Evolutionary conservation across 2,888 invertebrate genomes (phyloP).

Genomic region (Tachina fera): DNA sequence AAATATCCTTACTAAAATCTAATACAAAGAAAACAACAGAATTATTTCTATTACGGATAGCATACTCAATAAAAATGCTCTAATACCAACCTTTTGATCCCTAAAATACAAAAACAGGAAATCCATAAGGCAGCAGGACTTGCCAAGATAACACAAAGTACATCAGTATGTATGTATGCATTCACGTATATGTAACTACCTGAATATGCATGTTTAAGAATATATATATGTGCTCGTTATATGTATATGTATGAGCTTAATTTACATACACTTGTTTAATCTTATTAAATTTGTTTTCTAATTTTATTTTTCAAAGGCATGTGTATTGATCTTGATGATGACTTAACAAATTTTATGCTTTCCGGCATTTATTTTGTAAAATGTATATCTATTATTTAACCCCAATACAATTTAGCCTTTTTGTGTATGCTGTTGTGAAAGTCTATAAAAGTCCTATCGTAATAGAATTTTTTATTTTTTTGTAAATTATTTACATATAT

Average conservation of each 20-base stretch:
- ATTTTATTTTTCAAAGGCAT: neutral
- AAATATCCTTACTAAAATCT: neutral
- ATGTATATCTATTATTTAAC: slow-evolving; percentile 10
- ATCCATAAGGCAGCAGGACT: neutral
- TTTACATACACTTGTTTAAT: slow-evolving; percentile 29
- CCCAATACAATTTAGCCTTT: slow-evolving; percentile 5
- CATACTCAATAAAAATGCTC: neutral
- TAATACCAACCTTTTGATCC: neutral
- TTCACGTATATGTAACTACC: neutral
- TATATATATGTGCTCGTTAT: neutral
- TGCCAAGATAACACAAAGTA: neutral
- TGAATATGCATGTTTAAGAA: neutral
- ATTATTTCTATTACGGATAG: neutral
- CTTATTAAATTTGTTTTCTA: slow-evolving; percentile 31
- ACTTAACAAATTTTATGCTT: slow-evolving; percentile 38
- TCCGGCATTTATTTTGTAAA: slow-evolving; percentile 4
- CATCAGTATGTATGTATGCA: neutral
- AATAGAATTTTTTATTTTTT: neutral
- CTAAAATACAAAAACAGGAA: neutral
- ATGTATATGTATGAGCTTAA: slow-evolving; percentile 1
- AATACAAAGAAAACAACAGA: neutral
- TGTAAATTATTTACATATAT: slow-evolving; percentile 20
- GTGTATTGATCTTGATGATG: slow-evolving; percentile 39
- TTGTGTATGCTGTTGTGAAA: slow-evolving; percentile 7
- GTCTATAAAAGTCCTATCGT: neutral